Base-by-base conservation (phyloP, 2,797 vertebrate genomes). In the Tragelaphus oryx region DNA sequence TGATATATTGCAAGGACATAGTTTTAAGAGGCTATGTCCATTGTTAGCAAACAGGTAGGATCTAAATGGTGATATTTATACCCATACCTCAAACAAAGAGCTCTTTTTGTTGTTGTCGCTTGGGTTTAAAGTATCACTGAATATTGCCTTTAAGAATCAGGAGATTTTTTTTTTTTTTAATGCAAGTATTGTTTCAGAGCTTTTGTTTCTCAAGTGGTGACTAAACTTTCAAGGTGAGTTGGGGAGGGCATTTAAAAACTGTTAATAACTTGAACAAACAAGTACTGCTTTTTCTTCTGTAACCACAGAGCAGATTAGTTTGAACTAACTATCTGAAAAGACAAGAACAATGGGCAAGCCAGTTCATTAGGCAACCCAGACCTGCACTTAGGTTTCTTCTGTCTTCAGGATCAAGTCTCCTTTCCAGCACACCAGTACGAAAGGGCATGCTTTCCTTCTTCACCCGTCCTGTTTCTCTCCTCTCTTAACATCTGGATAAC, bases 201-300 rank as follows among this genome's bases (percentile, higher is more conserved):
- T 89, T 97, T 98, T 97, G 93, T 98, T 97, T 88, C 87, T 95
- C 7, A 93, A 97, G 87, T 93, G 89, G 79, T 87, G 74, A 54
- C 86, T 93, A 89, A 97, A 96, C 79, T 89, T 79, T 97, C 96
- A 97, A 97, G 98, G 97, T 94, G 97, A 96, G 94, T 94, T 94
- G 91, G 46, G 68, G 79, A 95, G 95, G 93, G 84, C 84, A 30
- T 91, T 97, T 94, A 93, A 84, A 96, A 93, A 71, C 50, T 62
- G 92, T 92, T 95, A 97, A 95, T 97, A 95, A 97, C 74, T 94
- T 93, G 84, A 86, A 93, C 90, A 94, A 97, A 93, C 62, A 97
- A 96, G 62, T 50, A 59, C 9, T 71, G 37, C 50, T 95, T 96
- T 91, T 91, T 59, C 82, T 93, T 93, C 57, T 52, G 12, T n/a